These are phyloP conservation scores for Archips crataeganus DNA, from an alignment of 2,888 invertebrate genomes.

Conservation along the genomic window DNA sequence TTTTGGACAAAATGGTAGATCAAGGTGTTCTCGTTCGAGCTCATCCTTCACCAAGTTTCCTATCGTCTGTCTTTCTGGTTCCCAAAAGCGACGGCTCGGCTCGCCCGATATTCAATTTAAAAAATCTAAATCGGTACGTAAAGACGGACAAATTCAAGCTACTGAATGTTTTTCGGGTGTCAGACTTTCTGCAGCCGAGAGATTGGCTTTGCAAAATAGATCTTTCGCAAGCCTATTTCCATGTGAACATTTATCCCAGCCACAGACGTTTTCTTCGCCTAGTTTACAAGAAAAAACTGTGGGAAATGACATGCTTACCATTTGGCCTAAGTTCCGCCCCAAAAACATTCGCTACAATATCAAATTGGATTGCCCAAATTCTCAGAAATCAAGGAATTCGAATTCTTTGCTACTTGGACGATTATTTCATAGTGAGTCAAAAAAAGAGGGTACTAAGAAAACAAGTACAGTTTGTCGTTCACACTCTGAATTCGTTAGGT, in stretches of 20 bases:
- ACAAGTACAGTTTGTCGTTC: constrained; percentile 30
- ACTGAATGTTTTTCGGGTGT: constrained; percentile 40
- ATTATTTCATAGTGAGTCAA: constrained; percentile 45
- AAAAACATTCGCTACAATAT: constrained; percentile 41
- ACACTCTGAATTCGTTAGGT: constrained; percentile 37
- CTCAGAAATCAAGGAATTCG: constrained; percentile 41
- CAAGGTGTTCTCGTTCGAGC: constrained; percentile 36
- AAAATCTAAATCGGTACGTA: constrained; percentile 39
- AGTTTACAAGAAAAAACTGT: constrained; percentile 36
- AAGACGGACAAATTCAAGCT: constrained; percentile 37
- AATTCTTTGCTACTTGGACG: constrained; percentile 46
- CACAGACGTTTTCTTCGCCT: constrained; percentile 45
- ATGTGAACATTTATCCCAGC: constrained; percentile 22
- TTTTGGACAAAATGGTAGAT: constrained; percentile 36
- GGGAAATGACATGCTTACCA: constrained; percentile 46
- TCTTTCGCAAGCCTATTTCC: constrained; percentile 45
- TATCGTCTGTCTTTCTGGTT: constrained; percentile 35
- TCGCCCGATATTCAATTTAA: constrained; percentile 39
- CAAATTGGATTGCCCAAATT: constrained; percentile 45
- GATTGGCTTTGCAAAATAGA: constrained; percentile 44
- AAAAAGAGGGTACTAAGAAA: neutral
- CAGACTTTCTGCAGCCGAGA: constrained; percentile 39
- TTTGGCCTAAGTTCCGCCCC: constrained; percentile 47
- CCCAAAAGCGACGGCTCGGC: constrained; percentile 28
- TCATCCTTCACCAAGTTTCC: constrained; percentile 28